A percentile compares a stretch with the other conserved stretches of the same genome.
Evolutionary conservation across 1,140 invertebrate genomes (phyloP).

Genomic region (Sweltsa coloradensis): DNA sequence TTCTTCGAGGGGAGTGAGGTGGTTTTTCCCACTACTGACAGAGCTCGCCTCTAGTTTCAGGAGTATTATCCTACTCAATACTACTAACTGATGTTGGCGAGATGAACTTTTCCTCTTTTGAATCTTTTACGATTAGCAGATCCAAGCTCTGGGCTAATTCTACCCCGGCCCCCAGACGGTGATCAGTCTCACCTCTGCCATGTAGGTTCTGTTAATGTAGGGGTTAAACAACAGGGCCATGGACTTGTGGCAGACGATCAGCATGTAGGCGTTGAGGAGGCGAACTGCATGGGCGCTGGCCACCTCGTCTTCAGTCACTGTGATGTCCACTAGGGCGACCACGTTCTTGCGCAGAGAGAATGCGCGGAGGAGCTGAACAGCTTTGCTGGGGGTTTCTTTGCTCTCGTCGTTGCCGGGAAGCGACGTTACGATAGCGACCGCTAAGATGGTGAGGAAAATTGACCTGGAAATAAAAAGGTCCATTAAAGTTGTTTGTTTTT

Average conservation of each 20-base stretch:
- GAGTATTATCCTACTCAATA: neutral
- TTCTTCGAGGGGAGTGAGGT: neutral
- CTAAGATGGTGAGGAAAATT: too few species aligned
- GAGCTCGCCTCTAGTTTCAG: neutral
- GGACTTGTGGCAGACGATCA: slow-evolving; percentile 56
- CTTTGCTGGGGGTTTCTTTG: too few species aligned
- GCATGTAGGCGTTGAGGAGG: slow-evolving; percentile 48
- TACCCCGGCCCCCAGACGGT: neutral
- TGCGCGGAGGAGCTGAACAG: slow-evolving; percentile 35
- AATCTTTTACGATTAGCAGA: neutral
- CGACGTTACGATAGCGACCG: too few species aligned
- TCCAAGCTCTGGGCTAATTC: neutral
- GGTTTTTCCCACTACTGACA: neutral
- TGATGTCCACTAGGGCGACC: slow-evolving; percentile 37
- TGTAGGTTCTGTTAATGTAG: slow-evolving; percentile 51
- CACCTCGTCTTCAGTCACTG: slow-evolving; percentile 41
- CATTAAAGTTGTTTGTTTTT: too few species aligned
- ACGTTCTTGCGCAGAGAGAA: slow-evolving; percentile 52
- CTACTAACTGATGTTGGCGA: neutral
- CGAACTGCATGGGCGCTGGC: slow-evolving; percentile 52
- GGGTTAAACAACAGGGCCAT: slow-evolving; percentile 60
- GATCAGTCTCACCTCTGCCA: slow-evolving; percentile 42
- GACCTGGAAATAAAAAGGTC: too few species aligned
- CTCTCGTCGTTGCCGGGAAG: too few species aligned
- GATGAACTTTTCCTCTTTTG: neutral